Evolutionary conservation across 2,888 invertebrate species (phyloP).

Genomic region (Eutolmus rufibarbis): DNA sequence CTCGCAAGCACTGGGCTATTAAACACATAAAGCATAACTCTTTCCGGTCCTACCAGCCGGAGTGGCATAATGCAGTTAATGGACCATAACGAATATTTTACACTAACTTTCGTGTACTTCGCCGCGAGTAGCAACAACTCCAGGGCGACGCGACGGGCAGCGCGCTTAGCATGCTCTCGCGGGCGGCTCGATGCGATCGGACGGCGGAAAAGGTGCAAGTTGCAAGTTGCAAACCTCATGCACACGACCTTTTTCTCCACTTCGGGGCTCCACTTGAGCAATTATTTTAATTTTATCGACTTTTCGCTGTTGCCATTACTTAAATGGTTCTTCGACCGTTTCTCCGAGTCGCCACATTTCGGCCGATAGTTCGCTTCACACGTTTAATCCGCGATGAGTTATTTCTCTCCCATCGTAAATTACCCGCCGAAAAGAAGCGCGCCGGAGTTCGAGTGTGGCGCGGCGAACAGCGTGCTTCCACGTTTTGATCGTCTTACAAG

Average conservation of each 20-base stretch:
- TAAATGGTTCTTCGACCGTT: not conserved
- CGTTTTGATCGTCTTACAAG: constrained; percentile 19
- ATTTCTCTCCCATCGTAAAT: constrained; percentile 27
- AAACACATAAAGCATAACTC: constrained; percentile 34
- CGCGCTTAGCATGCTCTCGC: not conserved
- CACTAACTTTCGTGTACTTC: constrained; percentile 29
- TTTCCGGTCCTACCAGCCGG: not conserved
- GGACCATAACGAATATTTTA: constrained; percentile 37
- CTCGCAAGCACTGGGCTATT: constrained; percentile 8
- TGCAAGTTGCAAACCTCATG: not conserved
- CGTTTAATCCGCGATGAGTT: constrained; percentile 34
- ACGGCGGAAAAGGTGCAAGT: not conserved
- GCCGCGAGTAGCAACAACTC: constrained; percentile 9
- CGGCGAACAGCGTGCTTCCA: not conserved
- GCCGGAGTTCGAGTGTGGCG: not conserved
- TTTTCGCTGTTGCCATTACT: constrained; percentile 19
- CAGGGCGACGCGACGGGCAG: not conserved
- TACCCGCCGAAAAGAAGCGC: constrained; percentile 1
- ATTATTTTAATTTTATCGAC: constrained; percentile 39
- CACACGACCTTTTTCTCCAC: constrained; percentile 21
- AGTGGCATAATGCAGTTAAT: constrained; percentile 39
- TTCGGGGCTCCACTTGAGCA: constrained; percentile 19
- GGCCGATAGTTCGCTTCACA: constrained; percentile 16
- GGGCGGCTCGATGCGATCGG: not conserved
- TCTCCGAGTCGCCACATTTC: not conserved